phyloP scores from a whole-genome alignment of 2,888 invertebrate species.

The Mantis religiosa region DNA sequence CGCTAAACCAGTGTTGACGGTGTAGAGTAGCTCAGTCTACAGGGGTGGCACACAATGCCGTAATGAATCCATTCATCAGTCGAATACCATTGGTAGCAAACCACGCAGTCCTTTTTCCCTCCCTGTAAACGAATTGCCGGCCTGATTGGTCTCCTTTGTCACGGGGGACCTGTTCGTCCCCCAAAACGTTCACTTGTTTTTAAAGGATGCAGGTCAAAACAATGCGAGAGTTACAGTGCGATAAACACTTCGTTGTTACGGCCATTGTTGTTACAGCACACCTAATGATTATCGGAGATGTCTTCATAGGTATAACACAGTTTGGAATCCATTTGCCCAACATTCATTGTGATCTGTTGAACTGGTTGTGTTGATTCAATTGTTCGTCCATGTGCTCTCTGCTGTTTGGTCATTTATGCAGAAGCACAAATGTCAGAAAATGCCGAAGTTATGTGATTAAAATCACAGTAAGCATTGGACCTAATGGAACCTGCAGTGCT shows the following conservation, averaged over 20 bases:
- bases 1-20: background rate
- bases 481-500: background rate
- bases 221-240: background rate
- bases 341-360: background rate
- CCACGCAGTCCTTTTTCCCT: conserved; percentile 2
- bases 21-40: background rate
- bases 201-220: background rate
- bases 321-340: background rate
- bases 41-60: conserved; percentile 17
- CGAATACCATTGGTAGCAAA: conserved; percentile 14
- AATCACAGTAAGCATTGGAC: too few relatives aligned
- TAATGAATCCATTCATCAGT: conserved; percentile 26
- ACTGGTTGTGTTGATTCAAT: background rate
- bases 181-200: background rate
- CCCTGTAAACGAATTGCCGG: conserved; percentile 13
- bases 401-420: background rate
- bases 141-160: conserved; percentile 24
- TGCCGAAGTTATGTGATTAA: background rate
- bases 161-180: background rate
- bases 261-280: background rate
- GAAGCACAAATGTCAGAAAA: background rate
- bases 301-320: background rate
- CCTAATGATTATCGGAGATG: background rate
- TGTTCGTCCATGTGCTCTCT: background rate
- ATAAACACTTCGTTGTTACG: background rate